Evolutionary conservation across 1,140 invertebrate species (phyloP), one percentile per base, ranked within the genome.

Genomic region (Coptotermes formosanus): DNA sequence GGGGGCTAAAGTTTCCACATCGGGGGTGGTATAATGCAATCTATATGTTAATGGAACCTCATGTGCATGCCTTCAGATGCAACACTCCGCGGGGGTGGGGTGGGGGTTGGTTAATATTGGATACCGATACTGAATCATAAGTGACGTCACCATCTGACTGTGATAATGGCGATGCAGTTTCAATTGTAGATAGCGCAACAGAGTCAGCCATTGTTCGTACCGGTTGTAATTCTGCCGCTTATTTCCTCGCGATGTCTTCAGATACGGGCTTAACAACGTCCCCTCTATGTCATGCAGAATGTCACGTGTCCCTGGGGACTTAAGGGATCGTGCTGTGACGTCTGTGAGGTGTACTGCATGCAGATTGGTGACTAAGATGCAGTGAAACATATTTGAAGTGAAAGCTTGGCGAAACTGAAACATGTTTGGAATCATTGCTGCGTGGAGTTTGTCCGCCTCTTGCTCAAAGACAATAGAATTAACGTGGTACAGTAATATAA

Each of bases 91-190:
- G 14, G 1, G 64, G 25, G n/a, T 7, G 64, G 8, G 8, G 64
- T 19, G 7, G 14, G 19, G 16, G 64, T 11, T 75, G 64, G 11
- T 16, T 75, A 30, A 75, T 75, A 75, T 75, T 75, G 64, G 64
- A 75, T 75, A 75, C 64, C 64, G 64, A 75, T 30, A 75, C 64
- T 75, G 64, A 75, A 75, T 75, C 64, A 75, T 14, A 30, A n/a
- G n/a, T 75, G 64, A 75, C 64, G 64, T 75, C 64, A 75, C n/a
- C 64, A 3, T 30, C 25, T 30, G 8, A 25, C 1, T 75, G 6
- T 30, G 64, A 75, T 30, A n/a, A 64, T 64, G 59, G 14, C 25
- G 25, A 7, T 30, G 25, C 7, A 75, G 64, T 75, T 30, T 75
- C 25, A 75, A 75, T 75, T 30, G n/a, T n/a, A 75, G n/a, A 75